These are phyloP conservation scores for Dendronephthya gigantea DNA, from an alignment of 64 coral and sea anemone species.

Conservation along the genomic window DNA sequence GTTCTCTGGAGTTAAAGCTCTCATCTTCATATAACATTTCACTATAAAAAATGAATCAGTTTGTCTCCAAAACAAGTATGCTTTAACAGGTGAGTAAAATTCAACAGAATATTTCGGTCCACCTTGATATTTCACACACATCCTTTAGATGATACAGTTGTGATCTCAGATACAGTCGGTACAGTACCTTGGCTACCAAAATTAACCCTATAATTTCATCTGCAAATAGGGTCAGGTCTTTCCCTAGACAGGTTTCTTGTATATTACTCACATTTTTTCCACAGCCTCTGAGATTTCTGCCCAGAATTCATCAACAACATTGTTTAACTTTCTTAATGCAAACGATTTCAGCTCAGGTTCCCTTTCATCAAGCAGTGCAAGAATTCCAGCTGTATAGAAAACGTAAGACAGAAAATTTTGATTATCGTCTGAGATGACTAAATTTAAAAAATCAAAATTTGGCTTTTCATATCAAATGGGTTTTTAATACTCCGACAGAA, in stretches of 20 bases:
- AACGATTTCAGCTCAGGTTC: conserved; percentile 29
- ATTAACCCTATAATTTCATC: too few species aligned
- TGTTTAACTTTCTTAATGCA: conserved; percentile 86
- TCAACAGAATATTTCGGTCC: too few species aligned
- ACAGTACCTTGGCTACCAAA: too few species aligned
- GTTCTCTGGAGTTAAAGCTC: conserved; percentile 71
- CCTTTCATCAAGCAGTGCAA: conserved; percentile 6
- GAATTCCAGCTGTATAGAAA: neutral
- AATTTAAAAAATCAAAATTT: too few species aligned
- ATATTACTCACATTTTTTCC: conserved; percentile 77
- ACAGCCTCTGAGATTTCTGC: conserved; percentile 98
- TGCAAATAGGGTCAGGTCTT: neutral
- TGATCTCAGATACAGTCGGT: too few species aligned
- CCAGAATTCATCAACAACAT: conserved; percentile 96
- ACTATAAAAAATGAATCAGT: neutral
- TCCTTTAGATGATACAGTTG: too few species aligned
- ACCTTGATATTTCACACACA: too few species aligned
- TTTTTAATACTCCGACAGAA: too few species aligned
- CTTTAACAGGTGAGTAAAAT: too few species aligned
- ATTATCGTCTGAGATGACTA: too few species aligned
- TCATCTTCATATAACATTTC: conserved; percentile 98
- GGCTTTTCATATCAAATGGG: too few species aligned
- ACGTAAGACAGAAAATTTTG: too few species aligned
- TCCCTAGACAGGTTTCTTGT: neutral
- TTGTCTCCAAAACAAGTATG: neutral